Conservation (phyloP, 2,888 invertebrate genomes). For the Rhyacophila evoluta region DNA sequence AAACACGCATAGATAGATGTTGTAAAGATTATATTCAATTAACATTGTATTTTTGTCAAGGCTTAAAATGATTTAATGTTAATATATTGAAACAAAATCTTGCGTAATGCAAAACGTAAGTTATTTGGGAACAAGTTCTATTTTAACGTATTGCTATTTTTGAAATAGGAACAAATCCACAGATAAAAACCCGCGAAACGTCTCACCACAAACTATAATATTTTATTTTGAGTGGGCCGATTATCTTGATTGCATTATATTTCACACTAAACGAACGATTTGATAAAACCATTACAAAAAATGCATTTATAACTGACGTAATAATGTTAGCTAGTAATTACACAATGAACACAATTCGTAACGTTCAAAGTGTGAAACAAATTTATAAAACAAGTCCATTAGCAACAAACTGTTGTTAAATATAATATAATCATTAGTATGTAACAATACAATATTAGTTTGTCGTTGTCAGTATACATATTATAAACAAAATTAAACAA, state of each 20-base stretch:
- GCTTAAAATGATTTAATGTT: no score
- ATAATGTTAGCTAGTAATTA: not conserved
- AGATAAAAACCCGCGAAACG: not conserved
- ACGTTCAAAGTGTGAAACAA: no score
- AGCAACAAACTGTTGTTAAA: not conserved
- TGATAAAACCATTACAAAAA: not conserved
- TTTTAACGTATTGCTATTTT: not conserved
- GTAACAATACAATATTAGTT: not conserved
- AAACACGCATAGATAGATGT: no score
- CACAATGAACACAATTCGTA: not conserved
- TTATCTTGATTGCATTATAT: not conserved
- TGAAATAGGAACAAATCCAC: not conserved
- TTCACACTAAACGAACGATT: not conserved
- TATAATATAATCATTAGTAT: not conserved
- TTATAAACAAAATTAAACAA: not conserved
- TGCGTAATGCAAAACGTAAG: not conserved
- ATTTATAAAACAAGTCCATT: not conserved
- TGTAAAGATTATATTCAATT: no score
- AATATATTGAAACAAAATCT: not conserved
- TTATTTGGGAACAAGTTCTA: conserved; percentile 2
- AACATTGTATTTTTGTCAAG: no score
- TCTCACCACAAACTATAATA: not conserved
- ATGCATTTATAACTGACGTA: not conserved
- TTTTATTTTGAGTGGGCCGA: no score
- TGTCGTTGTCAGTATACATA: not conserved